Evolutionary conservation across 1,140 invertebrate genomes (phyloP).

Genomic region (Araneus ventricosus): DNA sequence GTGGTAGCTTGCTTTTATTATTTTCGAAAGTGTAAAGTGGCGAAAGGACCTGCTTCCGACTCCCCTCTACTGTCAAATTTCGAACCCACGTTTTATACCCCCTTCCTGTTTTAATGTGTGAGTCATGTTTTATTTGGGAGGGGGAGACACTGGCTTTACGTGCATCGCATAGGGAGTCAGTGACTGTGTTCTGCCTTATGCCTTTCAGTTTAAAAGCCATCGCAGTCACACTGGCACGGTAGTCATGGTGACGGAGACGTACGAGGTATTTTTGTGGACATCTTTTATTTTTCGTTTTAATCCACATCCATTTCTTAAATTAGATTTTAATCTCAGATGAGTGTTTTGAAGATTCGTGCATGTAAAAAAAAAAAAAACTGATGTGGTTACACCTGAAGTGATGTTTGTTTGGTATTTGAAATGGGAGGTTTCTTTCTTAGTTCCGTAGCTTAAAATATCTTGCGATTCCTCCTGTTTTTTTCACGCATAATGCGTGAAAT

Average conservation of each 20-base stretch:
- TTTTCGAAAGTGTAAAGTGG: slow-evolving; percentile 56
- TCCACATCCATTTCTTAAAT: not conserved
- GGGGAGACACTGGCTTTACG: not conserved
- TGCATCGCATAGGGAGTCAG: slow-evolving; percentile 32
- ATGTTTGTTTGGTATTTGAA: too few relatives aligned
- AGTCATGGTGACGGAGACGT: slow-evolving; percentile 38
- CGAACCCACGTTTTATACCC: slow-evolving; percentile 1
- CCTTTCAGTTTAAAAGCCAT: slow-evolving; percentile 26
- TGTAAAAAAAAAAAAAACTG: too few relatives aligned
- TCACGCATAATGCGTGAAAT: too few relatives aligned
- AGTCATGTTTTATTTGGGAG: slow-evolving; percentile 49
- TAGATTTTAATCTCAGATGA: not conserved
- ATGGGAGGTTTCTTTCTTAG: too few relatives aligned
- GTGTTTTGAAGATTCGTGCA: too few relatives aligned
- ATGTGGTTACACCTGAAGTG: too few relatives aligned
- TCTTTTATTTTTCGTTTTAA: not conserved
- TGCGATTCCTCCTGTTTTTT: too few relatives aligned
- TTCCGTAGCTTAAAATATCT: too few relatives aligned
- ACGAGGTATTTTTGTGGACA: slow-evolving; percentile 24
- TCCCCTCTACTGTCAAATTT: not conserved
- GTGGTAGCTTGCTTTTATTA: slow-evolving; percentile 38
- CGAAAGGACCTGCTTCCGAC: slow-evolving; percentile 47
- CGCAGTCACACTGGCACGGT: not conserved
- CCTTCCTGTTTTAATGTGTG: slow-evolving; percentile 60
- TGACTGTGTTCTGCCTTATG: slow-evolving; percentile 7